Evolutionary conservation across 2,888 invertebrate genomes (phyloP), one percentile per base, ranked within the genome.

Genomic region (Nomada ruficornis): DNA sequence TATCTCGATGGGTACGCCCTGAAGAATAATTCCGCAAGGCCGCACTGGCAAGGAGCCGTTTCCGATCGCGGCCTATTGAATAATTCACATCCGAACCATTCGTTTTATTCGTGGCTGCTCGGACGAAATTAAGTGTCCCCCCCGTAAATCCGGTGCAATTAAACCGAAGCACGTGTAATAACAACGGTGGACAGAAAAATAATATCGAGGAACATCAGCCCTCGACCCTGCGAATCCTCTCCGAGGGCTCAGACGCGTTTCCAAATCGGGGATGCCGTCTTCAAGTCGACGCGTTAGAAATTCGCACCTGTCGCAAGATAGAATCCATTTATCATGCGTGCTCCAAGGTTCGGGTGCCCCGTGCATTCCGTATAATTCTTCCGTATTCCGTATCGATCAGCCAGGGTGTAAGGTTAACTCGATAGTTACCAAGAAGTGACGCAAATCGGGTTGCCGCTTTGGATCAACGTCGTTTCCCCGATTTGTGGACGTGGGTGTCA

Each of bases 401-500:
- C 50, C 77, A 23, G 72, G 44, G 72, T 26, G 26, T 26, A 26
- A 26, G 26, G 26, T 63, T 55, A 57, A 60, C 11, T 23, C 50
- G 67, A 55, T 36, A 36, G 36, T 50, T 68, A 15, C n/a, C 26
- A 57, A 52, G 42, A 26, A 57, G 44, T 52, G 77, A 68, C 80
- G 80, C 44, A 52, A 68, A 54, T 52, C 62, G 10, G 44, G 47
- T 1, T 11, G 42, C 47, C 26, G 23, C 20, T 71, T 65, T 18
- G 54, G 55, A 67, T 62, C 26, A 64, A 64, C 75, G 59, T 64
- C 36, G 36, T 65, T 62, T 20, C 55, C 20, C 15, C 44, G 11
- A 3, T 15, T 15, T 4, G 13, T n/a, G 18, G 65, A 50, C 59
- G 64, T 70, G 62, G 65, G 47, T 77, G 77, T 80, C 71, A 71